Evolutionary conservation across 2,888 invertebrate species (phyloP), one percentile per base, ranked within the genome.

Genomic region (Gastracanthus pulcherrimus): DNA sequence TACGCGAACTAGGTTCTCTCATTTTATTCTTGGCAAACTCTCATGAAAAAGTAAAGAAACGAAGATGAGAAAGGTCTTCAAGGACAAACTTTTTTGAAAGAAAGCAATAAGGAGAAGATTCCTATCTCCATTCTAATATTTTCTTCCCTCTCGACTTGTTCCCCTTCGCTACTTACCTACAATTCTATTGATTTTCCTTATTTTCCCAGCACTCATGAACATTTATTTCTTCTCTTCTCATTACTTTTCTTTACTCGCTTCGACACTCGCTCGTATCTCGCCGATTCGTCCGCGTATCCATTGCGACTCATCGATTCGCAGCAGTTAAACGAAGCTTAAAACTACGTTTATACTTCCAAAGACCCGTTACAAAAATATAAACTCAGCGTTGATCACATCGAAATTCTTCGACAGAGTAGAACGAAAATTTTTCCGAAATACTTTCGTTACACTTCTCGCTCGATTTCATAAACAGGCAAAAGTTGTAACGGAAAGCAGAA

Each of bases 81-180:
- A 80, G 51, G 74, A 31, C 41, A 55, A 80, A 69, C 13, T 80
- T 80, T 75, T 62, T 75, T 69, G 55, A 71, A 64, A 51, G 71
- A 78, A 72, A 72, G 72, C 45, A 72, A 79, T 79, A 69, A 77
- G 51, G 51, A 62, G 36, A 16, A 62, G 29, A 77, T 77, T 70
- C 23, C 36, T 48, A 79, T 79, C 64, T 75, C 69, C 36, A 69
- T 80, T 80, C 58, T 62, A 48, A 69, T 80, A 80, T 72, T 72
- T 55, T 66, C 66, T 58, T 66, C 51, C 31, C 66, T 55, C 66
- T 72, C 16, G 48, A 51, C 38, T 19, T 38, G 31, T n/a, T 31
- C 9, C n/a, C 34, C 5, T 29, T 45, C 13, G 26, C 58, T 48
- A 72, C 55, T 60, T 66, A 60, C 36, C 67, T 51, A 58, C 38